A percentile compares a stretch with the other conserved stretches of the same genome.
These are phyloP conservation scores for Nasua narica DNA, from an alignment of 2,797 vertebrate species.

Conservation along the genomic window DNA sequence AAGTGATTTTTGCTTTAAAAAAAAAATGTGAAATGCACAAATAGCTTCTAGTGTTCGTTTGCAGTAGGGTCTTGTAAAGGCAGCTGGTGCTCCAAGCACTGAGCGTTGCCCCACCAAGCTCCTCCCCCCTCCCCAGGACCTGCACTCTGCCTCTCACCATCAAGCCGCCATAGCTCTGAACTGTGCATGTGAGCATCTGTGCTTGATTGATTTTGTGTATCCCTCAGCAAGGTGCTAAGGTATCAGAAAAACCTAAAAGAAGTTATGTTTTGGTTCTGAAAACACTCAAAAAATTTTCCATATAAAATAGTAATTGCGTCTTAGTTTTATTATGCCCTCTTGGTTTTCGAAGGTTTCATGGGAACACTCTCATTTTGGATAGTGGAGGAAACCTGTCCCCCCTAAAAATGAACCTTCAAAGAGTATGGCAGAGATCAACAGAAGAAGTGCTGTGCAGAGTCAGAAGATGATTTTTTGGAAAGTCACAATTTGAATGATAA, in stretches of 20 bases:
- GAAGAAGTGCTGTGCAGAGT: not conserved
- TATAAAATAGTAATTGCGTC: not conserved
- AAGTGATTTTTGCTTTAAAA: not conserved
- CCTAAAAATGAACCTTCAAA: not conserved
- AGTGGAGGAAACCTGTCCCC: not conserved
- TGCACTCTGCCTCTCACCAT: not conserved
- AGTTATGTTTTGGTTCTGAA: not conserved
- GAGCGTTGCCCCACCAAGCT: not conserved
- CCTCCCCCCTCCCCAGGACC: not conserved
- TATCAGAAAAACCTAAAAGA: not conserved
- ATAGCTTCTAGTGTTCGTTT: not conserved
- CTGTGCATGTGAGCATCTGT: not conserved
- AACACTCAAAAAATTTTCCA: not conserved
- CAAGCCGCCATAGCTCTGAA: not conserved
- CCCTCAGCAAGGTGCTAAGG: not conserved
- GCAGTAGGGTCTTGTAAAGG: not conserved
- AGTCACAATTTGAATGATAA: not conserved
- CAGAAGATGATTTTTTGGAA: not conserved
- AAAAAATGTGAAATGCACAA: not conserved
- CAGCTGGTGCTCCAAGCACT: not conserved
- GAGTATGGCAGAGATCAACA: not conserved
- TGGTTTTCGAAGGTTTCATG: not conserved
- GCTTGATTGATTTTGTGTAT: not conserved
- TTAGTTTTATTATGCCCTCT: not conserved
- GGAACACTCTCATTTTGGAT: not conserved